Base-by-base conservation (phyloP, 2,797 vertebrate species). In the Dipus sagitta region DNA sequence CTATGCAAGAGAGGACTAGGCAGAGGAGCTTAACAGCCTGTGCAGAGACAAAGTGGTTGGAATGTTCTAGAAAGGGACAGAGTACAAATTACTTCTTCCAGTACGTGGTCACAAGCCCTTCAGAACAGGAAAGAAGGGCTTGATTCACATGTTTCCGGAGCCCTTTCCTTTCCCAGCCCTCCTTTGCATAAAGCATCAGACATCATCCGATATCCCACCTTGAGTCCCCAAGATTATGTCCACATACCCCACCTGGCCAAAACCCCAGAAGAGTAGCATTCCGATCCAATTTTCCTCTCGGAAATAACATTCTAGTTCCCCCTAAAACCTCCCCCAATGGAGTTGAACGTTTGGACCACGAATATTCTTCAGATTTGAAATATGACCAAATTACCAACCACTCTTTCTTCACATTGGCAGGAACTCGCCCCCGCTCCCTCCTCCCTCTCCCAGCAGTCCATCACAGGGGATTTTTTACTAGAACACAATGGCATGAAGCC, bases 381-480 rank as follows among this genome's bases (percentile, higher is more conserved):
- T 13, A 70, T 30, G 20, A 65, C 26, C 42, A 6, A 71, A 67
- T 32, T 88, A 76, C 17, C 14, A 89, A 72, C 17, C 14, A 82
- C 3, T 88, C 54, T 88, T 28, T 23, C 24, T 17, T 77, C 58
- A 34, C 7, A 18, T 18, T 42, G 65, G 30, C 34, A 11, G 34
- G 47, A 6, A 26, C 26, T 64, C 15, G 6, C 42, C 34, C 58
- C 24, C 7, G 32, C 30, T n/a, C n/a, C 18, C 24, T 32, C 23
- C 13, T 68, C 54, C 21, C 60, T 86, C 34, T 67, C 52, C 26
- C 79, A 42, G 60, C 28, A 76, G 30, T 11, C 86, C 84, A n/a
- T 58, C n/a, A 58, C 79, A 95, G 71, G 26, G 13, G 85, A 42
- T 64, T 87, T 92, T 87, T 92, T 67, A 86, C 81, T 94, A 92